Percentiles rank a stretch among this genome's conserved stretches.
Conservation (phyloP, 2,113 vertebrate species). For the Noctilio leporinus region DNA sequence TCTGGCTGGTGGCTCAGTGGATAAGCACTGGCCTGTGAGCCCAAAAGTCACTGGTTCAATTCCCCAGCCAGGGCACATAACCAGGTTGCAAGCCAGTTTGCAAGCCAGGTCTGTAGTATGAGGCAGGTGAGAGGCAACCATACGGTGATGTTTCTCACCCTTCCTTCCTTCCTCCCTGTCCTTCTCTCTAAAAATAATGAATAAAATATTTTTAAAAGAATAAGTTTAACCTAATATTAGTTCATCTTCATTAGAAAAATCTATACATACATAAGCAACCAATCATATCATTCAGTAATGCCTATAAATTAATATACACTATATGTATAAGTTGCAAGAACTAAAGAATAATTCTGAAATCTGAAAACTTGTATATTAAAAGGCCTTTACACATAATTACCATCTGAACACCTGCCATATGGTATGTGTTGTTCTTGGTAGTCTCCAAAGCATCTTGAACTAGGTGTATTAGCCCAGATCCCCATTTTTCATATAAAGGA, state of each 20-base stretch:
- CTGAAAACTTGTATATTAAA: neutral
- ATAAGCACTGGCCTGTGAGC: too few species aligned
- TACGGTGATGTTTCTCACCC: too few species aligned
- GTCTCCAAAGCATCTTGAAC: neutral
- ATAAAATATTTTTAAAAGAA: conserved; percentile 10
- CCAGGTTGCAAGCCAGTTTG: too few species aligned
- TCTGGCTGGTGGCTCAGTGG: too few species aligned
- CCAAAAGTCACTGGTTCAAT: too few species aligned
- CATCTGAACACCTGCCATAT: neutral
- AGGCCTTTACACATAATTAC: neutral
- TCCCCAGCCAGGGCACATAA: too few species aligned
- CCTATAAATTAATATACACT: neutral
- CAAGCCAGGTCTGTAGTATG: too few species aligned
- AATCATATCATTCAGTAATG: neutral
- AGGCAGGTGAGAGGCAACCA: too few species aligned
- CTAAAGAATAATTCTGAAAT: neutral
- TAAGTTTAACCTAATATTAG: neutral
- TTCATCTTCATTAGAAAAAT: neutral
- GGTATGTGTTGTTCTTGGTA: neutral
- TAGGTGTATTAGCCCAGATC: neutral
- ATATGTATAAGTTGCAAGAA: neutral
- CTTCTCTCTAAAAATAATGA: too few species aligned
- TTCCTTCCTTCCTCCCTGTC: too few species aligned
- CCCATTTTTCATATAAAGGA: neutral
- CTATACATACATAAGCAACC: neutral